Conservation (phyloP, 2,113 vertebrate species). For the Corythoichthys haematopterus region DNA sequence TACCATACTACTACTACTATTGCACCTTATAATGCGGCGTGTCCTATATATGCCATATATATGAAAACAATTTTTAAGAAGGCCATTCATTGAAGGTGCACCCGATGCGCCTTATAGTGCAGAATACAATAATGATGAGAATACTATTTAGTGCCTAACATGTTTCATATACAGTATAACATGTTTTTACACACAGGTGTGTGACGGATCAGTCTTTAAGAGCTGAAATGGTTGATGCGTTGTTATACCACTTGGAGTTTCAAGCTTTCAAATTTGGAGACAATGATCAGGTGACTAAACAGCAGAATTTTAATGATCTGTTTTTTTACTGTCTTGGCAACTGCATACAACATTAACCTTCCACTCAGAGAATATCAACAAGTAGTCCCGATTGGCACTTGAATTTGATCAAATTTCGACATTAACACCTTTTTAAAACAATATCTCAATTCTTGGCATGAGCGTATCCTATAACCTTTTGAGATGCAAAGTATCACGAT, state of each 20-base stretch:
- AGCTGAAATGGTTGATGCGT: slow-evolving; percentile 14
- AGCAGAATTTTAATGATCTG: background rate
- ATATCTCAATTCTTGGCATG: no score
- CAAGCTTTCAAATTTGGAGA: slow-evolving; percentile 71
- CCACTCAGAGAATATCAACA: background rate
- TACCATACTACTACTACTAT: no score
- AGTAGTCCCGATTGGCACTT: background rate
- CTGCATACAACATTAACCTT: background rate
- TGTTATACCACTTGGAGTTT: slow-evolving; percentile 58
- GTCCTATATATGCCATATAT: no score
- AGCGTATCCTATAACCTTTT: no score
- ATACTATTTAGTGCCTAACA: background rate
- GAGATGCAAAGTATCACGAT: no score
- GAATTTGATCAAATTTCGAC: background rate
- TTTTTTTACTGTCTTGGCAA: background rate
- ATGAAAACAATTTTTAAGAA: no score
- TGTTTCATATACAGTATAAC: background rate
- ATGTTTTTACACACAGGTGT: slow-evolving; percentile 51
- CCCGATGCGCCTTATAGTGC: no score
- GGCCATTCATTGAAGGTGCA: no score
- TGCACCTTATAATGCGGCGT: no score
- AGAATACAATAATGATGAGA: background rate
- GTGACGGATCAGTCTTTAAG: slow-evolving; percentile 45
- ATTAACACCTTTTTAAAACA: no score
- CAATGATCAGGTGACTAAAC: slow-evolving; percentile 57